These are phyloP conservation scores for Phenganax marumi DNA, from an alignment of 92 coral and sea anemone species.

Conservation along the genomic window DNA sequence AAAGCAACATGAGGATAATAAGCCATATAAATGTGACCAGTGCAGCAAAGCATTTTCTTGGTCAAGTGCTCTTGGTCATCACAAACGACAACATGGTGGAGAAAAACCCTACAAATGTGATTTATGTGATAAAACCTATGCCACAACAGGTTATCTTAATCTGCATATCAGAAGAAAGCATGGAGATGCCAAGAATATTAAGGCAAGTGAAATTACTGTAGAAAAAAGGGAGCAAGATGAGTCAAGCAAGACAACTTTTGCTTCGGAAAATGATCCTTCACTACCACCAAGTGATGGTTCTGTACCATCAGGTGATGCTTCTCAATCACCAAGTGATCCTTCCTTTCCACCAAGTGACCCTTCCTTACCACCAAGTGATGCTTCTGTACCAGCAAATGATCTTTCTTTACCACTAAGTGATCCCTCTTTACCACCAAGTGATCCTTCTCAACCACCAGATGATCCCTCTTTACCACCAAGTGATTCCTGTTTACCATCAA, in stretches of 20 bases:
- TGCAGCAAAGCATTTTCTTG: background rate
- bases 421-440: too few species aligned
- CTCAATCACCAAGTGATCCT: too few species aligned
- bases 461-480: too few species aligned
- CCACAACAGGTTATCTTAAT: constrained; percentile 11
- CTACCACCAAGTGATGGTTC: too few species aligned
- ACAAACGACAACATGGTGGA: constrained; percentile 20
- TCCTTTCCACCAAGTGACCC: too few species aligned
- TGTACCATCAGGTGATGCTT: too few species aligned
- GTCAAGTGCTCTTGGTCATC: constrained; percentile 25
- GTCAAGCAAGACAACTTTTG: background rate
- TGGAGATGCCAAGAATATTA: background rate
- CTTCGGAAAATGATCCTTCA: background rate
- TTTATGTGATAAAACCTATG: background rate
- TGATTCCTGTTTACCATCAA: too few species aligned
- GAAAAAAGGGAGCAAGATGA: background rate
- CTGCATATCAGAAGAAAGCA: constrained; percentile 10
- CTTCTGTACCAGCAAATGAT: too few species aligned
- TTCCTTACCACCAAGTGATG: too few species aligned
- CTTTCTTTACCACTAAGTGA: too few species aligned
- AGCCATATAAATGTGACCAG: constrained; percentile 4
- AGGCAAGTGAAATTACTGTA: background rate
- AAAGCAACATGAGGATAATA: constrained; percentile 6
- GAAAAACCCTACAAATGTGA: background rate
- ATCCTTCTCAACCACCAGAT: too few species aligned